phyloP scores from a whole-genome alignment of 2,888 invertebrate species.

The Ennomos erosarius region DNA sequence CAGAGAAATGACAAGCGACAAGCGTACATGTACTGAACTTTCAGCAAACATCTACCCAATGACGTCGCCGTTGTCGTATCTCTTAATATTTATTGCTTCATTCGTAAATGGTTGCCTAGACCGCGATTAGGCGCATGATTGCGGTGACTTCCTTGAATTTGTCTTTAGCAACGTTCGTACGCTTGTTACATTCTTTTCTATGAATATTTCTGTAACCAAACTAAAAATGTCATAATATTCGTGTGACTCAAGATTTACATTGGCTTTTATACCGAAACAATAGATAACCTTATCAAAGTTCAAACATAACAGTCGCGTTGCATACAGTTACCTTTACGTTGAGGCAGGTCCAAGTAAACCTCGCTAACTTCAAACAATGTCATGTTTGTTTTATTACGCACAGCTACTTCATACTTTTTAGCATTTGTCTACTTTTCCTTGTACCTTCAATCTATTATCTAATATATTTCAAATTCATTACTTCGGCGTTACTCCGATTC shows the following conservation, averaged over 20 bases:
- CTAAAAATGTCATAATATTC: neutral
- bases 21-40: conserved; percentile 4
- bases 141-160: neutral
- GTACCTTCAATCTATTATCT: conserved; percentile 29
- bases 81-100: neutral
- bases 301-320: conserved; percentile 28
- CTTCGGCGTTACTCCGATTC: neutral
- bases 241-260: conserved; percentile 29
- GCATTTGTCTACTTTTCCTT: conserved; percentile 7
- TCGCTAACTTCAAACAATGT: conserved; percentile 26
- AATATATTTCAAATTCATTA: no score
- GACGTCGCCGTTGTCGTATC: neutral
- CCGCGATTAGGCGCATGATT: neutral
- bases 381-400: conserved; percentile 16
- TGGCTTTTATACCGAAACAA: conserved; percentile 7
- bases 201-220: no score
- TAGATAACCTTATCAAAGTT: conserved; percentile 40
- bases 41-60: conserved; percentile 1
- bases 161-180: no score
- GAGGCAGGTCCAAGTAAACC: conserved; percentile 45
- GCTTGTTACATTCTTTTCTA: no score
- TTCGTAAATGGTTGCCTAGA: neutral
- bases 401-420: no score
- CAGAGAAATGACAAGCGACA: conserved; percentile 45
- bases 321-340: conserved; percentile 35